A percentile compares a stretch with the other conserved stretches of the same genome.
phyloP scores from a whole-genome alignment of 1,140 invertebrate genomes.

The Ectropis grisescens region DNA sequence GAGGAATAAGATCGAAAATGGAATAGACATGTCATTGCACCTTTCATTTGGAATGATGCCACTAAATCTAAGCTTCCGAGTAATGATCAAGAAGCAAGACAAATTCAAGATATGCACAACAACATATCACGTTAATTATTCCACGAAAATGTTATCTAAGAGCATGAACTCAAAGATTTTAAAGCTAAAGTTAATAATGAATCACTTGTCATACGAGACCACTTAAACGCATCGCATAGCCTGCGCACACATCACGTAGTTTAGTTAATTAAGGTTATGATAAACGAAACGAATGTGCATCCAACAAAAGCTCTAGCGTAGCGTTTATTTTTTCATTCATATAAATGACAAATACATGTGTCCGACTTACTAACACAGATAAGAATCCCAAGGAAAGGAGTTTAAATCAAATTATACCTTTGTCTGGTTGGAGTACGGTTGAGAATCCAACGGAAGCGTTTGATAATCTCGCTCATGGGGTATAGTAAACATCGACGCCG shows the following conservation, averaged over 20 bases:
- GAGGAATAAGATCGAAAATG: too few relatives aligned
- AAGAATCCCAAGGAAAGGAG: constrained; percentile 19
- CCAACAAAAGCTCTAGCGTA: constrained; percentile 53
- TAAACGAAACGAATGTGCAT: constrained; percentile 42
- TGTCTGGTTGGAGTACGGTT: constrained; percentile 18
- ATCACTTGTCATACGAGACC: constrained; percentile 32
- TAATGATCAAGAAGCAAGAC: too few relatives aligned
- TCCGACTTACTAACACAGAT: constrained; percentile 63
- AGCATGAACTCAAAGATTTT: constrained; percentile 1
- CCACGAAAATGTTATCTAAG: neutral
- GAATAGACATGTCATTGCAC: too few relatives aligned
- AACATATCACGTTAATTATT: constrained; percentile 4
- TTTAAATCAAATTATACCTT: too few relatives aligned
- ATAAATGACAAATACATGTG: constrained; percentile 60
- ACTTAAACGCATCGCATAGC: constrained; percentile 15
- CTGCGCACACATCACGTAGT: too few relatives aligned
- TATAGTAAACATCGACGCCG: constrained; percentile 56
- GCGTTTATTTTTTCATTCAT: constrained; percentile 65
- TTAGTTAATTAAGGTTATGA: constrained; percentile 55
- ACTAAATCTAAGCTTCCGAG: too few relatives aligned
- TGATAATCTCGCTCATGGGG: constrained; percentile 51
- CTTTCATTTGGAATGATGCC: too few relatives aligned
- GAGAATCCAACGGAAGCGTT: constrained; percentile 22
- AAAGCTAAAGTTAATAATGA: constrained; percentile 17
- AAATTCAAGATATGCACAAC: too few relatives aligned